Base-by-base conservation (phyloP, 2,113 vertebrate genomes). In the Neomonachus schauinslandi region DNA sequence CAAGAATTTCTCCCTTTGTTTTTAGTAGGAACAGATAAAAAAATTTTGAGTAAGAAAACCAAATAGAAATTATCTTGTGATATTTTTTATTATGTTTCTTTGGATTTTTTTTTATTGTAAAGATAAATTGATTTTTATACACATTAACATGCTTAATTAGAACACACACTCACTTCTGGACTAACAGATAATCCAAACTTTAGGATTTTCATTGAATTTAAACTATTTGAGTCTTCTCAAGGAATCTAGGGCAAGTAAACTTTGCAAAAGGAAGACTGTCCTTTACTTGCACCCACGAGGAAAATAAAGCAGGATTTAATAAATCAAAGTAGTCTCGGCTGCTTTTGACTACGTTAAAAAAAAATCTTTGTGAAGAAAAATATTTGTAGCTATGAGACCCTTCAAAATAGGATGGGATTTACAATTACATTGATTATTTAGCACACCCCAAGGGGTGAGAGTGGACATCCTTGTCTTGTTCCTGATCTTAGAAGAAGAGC, bases 281-380 rank as follows among this genome's bases (percentile, higher is more conserved):
- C 14, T 49, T 49, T 57, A 65, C 49, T 39, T 76, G 42, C 7
- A 76, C 36, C 19, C 36, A 83, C 4, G n/a, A 95, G 72, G 63
- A 84, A 97, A 96, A 46, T 91, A 89, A 85, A 94, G 80, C 8
- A 95, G 39, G 42, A 88, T 85, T 85, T 84, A 63, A 84, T 89
- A 59, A 93, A 55, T 55, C n/a, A 57, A 74, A 87, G 22, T 84
- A 2, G 3, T 55, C 69, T 88, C 18, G 83, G 18, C 61, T n/a
- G 61, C 39, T 71, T 76, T 46, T 42, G 42, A 81, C 65, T 80
- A 88, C 16, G 71, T 57, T 57, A 67, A 76, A 87, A 76, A 87
- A 77, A 49, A 51, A 72, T 86, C 79, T 59, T 39, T 67, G 42
- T 55, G n/a, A 81, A 67, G 39, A 92, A 97, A 85, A 92, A n/a